Percentiles rank a stretch among this genome's conserved stretches.
phyloP scores from a whole-genome alignment of 2,797 vertebrate species.

The Spinus olivaceus region DNA sequence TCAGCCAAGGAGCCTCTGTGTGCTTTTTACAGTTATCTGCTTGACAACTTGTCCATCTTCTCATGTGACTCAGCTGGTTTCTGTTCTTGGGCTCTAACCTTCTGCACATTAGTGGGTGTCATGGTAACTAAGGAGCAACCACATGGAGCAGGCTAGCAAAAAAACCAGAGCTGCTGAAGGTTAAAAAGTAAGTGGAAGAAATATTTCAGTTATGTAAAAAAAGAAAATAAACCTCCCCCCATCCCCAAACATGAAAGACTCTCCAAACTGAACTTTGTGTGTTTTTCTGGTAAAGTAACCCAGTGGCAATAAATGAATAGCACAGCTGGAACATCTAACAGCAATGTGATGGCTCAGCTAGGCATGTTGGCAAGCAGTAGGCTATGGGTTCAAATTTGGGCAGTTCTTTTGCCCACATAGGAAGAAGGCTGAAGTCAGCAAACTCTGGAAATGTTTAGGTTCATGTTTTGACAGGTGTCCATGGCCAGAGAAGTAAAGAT shows the following conservation, averaged over 20 bases:
- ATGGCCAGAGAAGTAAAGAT: neutral
- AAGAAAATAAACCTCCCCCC: neutral
- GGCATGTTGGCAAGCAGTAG: neutral
- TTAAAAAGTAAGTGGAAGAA: conserved; percentile 3
- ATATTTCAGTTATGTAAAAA: neutral
- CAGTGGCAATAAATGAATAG: neutral
- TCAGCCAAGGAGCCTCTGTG: neutral
- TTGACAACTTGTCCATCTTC: conserved; percentile 22
- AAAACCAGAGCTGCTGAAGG: neutral
- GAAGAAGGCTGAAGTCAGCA: neutral
- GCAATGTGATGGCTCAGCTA: neutral
- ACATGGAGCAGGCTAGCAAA: neutral
- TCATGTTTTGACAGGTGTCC: neutral
- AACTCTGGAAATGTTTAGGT: neutral
- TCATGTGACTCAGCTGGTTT: neutral
- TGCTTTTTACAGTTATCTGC: neutral
- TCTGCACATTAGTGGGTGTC: neutral
- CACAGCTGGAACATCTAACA: neutral
- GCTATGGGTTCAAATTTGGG: neutral
- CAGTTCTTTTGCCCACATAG: neutral
- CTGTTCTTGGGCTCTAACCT: neutral
- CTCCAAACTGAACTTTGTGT: neutral
- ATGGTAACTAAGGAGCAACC: conserved; percentile 23
- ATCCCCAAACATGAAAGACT: neutral
- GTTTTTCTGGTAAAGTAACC: neutral